Evolutionary conservation across 1,140 invertebrate species (phyloP), one percentile per base, ranked within the genome.

Genomic region (Drosophila guanche): DNA sequence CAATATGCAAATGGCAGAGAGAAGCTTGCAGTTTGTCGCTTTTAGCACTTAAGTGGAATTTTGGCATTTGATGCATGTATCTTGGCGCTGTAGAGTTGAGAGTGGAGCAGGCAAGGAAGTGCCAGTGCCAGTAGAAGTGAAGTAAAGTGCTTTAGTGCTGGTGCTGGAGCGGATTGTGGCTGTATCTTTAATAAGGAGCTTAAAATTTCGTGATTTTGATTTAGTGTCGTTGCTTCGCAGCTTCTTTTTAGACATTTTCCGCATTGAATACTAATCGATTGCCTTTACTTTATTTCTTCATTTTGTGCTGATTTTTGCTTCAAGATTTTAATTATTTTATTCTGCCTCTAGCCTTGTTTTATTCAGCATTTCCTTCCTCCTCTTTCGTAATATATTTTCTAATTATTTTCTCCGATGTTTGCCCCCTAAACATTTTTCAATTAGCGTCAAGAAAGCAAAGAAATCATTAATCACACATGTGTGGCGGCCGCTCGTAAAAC

Each of bases 1-100:
- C 73, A 70, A 81, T 83, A 73, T 76, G 70, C 48, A 56, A 71
- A 58, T 50, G 67, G 51, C 20, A 52, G 50, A 42, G 29, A 52
- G 50, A 42, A 40, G 67, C 42, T 57, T 10, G 56, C 42, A 53
- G 47, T 50, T 68, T 56, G 51, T 46, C 47, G 65, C 77, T 74
- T 71, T 76, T 80, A 65, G 48, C 78, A 71, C 67, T 83, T 84
- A 83, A 83, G 79, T 83, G 65, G 79, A 74, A 75, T 84, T 83
- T 84, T 83, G 79, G 79, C 79, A 84, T 81, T 84, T 83, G 62
- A 78, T 70, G 59, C 62, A 74, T 75, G 71, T 74, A 41, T 50
- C 73, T 76, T 62, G 74, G 56, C 33, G 41, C 40, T 23, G 55
- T 23, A 25, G 16, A 27, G 25, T 27, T 5, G 5, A 27, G 25